phyloP scores from a whole-genome alignment of 2,888 invertebrate species.

The Yponomeuta cagnagella region DNA sequence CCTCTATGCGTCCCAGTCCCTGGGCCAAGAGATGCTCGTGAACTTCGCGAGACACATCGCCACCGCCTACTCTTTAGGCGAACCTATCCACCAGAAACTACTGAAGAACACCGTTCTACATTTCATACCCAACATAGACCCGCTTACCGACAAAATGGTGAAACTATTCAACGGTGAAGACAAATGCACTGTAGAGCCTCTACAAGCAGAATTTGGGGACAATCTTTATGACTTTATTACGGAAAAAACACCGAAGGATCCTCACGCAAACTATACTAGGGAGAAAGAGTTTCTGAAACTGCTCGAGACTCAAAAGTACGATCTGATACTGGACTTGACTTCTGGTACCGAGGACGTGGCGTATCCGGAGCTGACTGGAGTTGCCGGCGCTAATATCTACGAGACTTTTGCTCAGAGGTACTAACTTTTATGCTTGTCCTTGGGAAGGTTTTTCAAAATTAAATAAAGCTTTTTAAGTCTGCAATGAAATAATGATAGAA shows the following conservation, averaged over 20 bases:
- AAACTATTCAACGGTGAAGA: conserved; percentile 43
- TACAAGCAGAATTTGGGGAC: conserved; percentile 80
- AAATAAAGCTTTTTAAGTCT: background rate
- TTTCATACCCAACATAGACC: conserved; percentile 80
- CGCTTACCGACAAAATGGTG: conserved; percentile 44
- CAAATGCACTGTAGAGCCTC: conserved; percentile 44
- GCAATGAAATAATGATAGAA: too few relatives aligned
- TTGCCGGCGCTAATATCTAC: conserved; percentile 41
- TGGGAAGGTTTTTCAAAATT: too few relatives aligned
- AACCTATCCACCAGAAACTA: conserved; percentile 79
- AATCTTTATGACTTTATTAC: conserved; percentile 70
- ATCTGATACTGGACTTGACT: conserved; percentile 83
- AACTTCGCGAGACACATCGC: conserved; percentile 89
- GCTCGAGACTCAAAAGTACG: conserved; percentile 80
- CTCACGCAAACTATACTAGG: conserved; percentile 57
- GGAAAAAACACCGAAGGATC: conserved; percentile 52
- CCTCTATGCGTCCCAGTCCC: conserved; percentile 85
- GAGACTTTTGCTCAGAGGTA: conserved; percentile 63
- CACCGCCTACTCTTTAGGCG: conserved; percentile 80
- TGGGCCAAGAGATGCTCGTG: conserved; percentile 88
- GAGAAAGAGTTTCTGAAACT: conserved; percentile 79
- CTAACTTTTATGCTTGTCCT: background rate
- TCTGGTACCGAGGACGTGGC: conserved; percentile 82
- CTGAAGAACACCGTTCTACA: conserved; percentile 85
- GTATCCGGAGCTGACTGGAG: conserved; percentile 51